Evolutionary conservation across 2,888 invertebrate species (phyloP), one percentile per base, ranked within the genome.

Genomic region (Clivina fossor): DNA sequence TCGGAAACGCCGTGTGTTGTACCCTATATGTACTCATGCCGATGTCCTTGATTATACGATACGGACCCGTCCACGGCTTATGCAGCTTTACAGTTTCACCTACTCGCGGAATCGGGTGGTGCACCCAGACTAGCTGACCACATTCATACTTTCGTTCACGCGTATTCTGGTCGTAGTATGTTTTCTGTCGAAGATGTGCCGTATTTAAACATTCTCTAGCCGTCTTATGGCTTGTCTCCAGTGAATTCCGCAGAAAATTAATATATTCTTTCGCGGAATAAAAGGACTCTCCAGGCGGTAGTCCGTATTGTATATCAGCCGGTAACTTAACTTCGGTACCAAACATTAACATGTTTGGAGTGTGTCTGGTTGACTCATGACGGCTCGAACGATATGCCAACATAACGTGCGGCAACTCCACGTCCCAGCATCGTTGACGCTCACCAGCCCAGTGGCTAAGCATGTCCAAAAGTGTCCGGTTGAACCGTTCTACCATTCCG

Each of bases 401-500:
- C 33, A 33, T 32, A 2, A 47, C 32, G 2, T 19, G 18, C 11
- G 32, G 47, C n/a, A 47, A 11, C 3, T 47, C 13, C n/a, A 18
- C 18, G 13, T 47, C 32, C 47, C 47, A 47, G 4, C 13, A n/a
- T 11, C 11, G 15, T 20, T 47, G 47, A 3, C 20, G 11, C 7
- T 47, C 33, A 2, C 33, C 32, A 19, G 33, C 20, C 18, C 32
- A 33, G 4, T 47, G 20, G 7, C 33, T 11, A 2, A 47, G 11
- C 20, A 33, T 33, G 15, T 20, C 4, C 2, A 33, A 20, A 7
- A 63, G 41, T 0, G 64, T 64, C 4, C 58, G 32, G 32, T 61
- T 63, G 9, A 62, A 56, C 7, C 41, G 16, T 11, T 63, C 61
- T 1, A 62, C 61, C 56, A 62, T 59, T 22, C 58, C 61, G 35